Conservation (phyloP, 2,113 vertebrate species). For the Blennius ocellaris region DNA sequence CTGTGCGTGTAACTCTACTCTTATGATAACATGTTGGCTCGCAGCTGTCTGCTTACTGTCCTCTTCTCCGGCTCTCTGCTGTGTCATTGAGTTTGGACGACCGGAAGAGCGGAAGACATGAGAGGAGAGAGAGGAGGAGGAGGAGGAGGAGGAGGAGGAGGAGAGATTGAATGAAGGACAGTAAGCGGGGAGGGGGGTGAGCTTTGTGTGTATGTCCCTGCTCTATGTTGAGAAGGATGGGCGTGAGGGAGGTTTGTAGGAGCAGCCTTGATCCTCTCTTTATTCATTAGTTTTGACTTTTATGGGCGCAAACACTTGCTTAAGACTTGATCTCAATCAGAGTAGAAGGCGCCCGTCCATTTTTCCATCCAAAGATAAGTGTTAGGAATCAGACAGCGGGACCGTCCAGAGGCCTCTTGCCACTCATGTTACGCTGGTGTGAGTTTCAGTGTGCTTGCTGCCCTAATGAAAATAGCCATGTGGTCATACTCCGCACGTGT, state of each 20-base stretch:
- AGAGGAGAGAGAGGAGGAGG: slow-evolving; percentile 8
- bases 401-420: slow-evolving; percentile 52
- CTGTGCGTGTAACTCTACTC: slow-evolving; percentile 71
- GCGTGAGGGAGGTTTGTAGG: slow-evolving; percentile 25
- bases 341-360: slow-evolving; percentile 5
- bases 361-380: slow-evolving; percentile 53
- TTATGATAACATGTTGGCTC: slow-evolving; percentile 74
- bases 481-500: slow-evolving; percentile 43
- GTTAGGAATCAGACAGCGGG: slow-evolving; percentile 57
- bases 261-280: slow-evolving; percentile 33
- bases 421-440: slow-evolving; percentile 72
- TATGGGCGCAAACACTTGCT: not conserved
- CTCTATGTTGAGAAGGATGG: slow-evolving; percentile 48
- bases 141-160: not conserved
- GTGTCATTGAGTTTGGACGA: slow-evolving; percentile 79
- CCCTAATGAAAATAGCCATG: slow-evolving; percentile 69
- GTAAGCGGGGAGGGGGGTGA: not conserved
- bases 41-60: slow-evolving; percentile 78
- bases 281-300: not conserved
- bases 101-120: slow-evolving; percentile 56
- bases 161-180: slow-evolving; percentile 56
- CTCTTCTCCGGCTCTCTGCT: slow-evolving; percentile 72
- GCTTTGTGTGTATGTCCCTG: slow-evolving; percentile 16
- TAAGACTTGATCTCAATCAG: slow-evolving; percentile 13
- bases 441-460: slow-evolving; percentile 61